Base-by-base conservation (phyloP, 2,888 invertebrate species). In the Lucinisca nassula region DNA sequence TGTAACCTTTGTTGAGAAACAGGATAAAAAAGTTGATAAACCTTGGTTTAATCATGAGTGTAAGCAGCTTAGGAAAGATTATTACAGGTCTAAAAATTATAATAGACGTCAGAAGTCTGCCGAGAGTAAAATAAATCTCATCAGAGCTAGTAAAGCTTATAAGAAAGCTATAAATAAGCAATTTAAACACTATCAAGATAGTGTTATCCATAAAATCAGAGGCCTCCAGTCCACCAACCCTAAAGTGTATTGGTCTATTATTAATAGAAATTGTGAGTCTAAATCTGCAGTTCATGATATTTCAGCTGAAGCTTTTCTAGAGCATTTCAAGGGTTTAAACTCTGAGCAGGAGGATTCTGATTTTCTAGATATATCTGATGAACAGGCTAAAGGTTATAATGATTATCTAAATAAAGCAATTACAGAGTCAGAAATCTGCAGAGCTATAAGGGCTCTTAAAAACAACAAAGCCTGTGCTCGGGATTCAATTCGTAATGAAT, bases 221-320 rank as follows among this genome's bases (percentile, higher is more conserved):
- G 32, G 8, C 17, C 30, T 61, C 24, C 61, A 61, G 17, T 27
- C 61, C 30, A 61, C 61, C 6, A 61, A 61, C 61, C 61, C 61
- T 6, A 61, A 61, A 30, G 27, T 30, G 8, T 61, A 30, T 30
- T 61, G 61, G 61, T 61, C 61, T 30, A 61, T 61, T 61, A 61
- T 61, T 61, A 61, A 61, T 61, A 61, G 61, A 61, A 61, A 30
- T 61, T 24, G 27, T 61, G 61, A 61, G 10, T 61, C 61, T 61
- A 61, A 61, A 21, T 27, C 24, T 27, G 61, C 30, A 27, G 6
- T 61, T 24, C 24, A 61, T 21, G 61, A 61, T 61, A 27, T 30
- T 61, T 12, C 61, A 17, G 61, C 21, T 61, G 61, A 61, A 17
- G 17, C 61, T 30, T 61, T 24, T 61, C 30, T 27, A 30, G 61